Conservation (phyloP, 2,113 vertebrate genomes). For the Gavialis gangeticus region DNA sequence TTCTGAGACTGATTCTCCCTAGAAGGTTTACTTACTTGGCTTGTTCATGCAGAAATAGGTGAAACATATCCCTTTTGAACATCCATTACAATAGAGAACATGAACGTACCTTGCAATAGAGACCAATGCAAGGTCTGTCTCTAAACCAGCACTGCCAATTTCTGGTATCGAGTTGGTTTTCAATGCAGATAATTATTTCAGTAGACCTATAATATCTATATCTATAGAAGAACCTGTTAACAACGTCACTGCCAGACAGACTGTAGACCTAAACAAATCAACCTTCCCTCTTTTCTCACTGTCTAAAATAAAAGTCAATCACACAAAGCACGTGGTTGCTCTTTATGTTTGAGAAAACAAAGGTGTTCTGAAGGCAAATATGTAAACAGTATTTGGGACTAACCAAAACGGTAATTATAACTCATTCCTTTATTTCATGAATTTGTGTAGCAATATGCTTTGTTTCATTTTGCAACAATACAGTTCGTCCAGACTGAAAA, state of each 20-base stretch:
- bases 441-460: background rate
- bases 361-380: slow-evolving; percentile 29
- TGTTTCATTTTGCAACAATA: slow-evolving; percentile 38
- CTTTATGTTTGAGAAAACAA: slow-evolving; percentile 2
- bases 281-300: slow-evolving; percentile 29
- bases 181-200: background rate
- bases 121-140: background rate
- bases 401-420: slow-evolving; percentile 11
- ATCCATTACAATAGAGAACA: accelerated
- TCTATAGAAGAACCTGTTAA: too few species aligned
- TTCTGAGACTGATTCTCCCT: background rate
- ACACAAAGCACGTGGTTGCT: slow-evolving; percentile 24
- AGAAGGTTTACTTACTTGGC: background rate
- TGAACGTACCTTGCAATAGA: background rate
- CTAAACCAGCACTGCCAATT: background rate
- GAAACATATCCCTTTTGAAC: background rate
- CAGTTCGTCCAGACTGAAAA: background rate
- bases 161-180: background rate
- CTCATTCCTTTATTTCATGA: slow-evolving; percentile 15
- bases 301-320: slow-evolving; percentile 16
- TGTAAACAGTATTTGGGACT: slow-evolving; percentile 55
- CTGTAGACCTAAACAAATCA: slow-evolving; percentile 53
- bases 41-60: background rate
- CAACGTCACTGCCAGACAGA: too few species aligned
- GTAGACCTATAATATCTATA: too few species aligned